Evolutionary conservation across 1,140 invertebrate genomes (phyloP).

Genomic region (Bombus fervidus): DNA sequence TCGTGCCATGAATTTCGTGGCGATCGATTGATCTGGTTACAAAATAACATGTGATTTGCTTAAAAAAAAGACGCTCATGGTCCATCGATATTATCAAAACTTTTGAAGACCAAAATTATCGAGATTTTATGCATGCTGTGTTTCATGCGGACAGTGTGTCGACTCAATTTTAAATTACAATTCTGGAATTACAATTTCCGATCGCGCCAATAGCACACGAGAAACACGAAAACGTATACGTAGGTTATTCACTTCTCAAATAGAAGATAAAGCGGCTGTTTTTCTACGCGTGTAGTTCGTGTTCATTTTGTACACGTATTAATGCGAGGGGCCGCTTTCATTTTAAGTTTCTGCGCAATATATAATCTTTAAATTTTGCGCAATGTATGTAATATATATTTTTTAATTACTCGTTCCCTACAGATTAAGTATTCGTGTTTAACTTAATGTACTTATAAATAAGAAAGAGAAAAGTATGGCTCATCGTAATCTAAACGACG

Average conservation of each 20-base stretch:
- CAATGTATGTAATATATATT: background rate
- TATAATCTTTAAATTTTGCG: background rate
- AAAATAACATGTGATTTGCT: background rate
- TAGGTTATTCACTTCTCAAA: background rate
- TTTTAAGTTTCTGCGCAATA: background rate
- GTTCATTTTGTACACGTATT: background rate
- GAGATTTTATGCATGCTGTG: background rate
- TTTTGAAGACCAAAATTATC: background rate
- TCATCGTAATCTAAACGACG: constrained; percentile 1
- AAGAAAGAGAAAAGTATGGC: constrained; percentile 7
- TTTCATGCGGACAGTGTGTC: background rate
- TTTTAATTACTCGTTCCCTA: background rate
- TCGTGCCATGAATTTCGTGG: background rate
- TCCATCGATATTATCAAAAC: background rate
- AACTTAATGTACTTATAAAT: constrained; percentile 29
- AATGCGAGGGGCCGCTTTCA: background rate
- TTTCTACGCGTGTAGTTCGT: background rate
- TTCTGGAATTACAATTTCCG: background rate
- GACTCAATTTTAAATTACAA: background rate
- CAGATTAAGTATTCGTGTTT: constrained; percentile 14
- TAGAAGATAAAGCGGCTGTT: background rate
- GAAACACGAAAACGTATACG: background rate
- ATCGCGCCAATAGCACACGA: background rate
- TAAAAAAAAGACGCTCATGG: background rate
- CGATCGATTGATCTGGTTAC: background rate